A percentile compares a stretch with the other conserved stretches of the same genome.
Evolutionary conservation across 2,888 invertebrate species (phyloP).

Genomic region (Thera britannica): DNA sequence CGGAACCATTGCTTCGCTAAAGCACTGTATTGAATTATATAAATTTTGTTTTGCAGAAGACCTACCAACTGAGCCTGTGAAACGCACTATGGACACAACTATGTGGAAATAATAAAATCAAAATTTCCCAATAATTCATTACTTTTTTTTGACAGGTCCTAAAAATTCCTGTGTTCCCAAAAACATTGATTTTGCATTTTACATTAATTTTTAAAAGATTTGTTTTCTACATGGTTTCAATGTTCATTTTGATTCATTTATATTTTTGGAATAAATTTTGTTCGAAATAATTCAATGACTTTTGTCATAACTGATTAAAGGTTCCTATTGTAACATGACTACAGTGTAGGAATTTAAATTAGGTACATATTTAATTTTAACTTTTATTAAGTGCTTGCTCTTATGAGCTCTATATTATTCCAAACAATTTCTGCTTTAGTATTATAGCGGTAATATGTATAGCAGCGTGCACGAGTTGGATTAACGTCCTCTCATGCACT

Average conservation of each 20-base stretch:
- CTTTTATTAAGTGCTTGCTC: constrained; percentile 12
- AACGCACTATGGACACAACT: constrained; percentile 83
- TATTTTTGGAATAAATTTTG: constrained; percentile 84
- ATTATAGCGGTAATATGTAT: constrained; percentile 35
- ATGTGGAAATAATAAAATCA: constrained; percentile 85
- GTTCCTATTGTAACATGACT: constrained; percentile 64
- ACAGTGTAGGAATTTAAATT: constrained; percentile 33
- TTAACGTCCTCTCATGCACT: constrained; percentile 9
- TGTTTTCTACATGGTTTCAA: constrained; percentile 83
- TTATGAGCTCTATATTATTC: constrained; percentile 8
- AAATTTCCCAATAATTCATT: constrained; percentile 79
- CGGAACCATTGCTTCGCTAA: constrained; percentile 80
- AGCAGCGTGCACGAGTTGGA: constrained; percentile 21
- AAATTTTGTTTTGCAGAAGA: constrained; percentile 83
- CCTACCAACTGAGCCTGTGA: constrained; percentile 81
- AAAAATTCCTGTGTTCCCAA: constrained; percentile 75
- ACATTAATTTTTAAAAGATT: constrained; percentile 61
- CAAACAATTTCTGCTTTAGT: constrained; percentile 30
- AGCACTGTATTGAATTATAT: constrained; percentile 73
- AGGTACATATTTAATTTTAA: constrained; percentile 13
- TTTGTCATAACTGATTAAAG: constrained; percentile 71
- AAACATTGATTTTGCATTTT: constrained; percentile 72
- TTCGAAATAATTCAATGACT: constrained; percentile 70
- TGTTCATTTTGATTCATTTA: constrained; percentile 81
- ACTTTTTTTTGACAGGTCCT: constrained; percentile 82